Evolutionary conservation across 2,888 invertebrate species (phyloP).

Genomic region (Dryococelus australis): DNA sequence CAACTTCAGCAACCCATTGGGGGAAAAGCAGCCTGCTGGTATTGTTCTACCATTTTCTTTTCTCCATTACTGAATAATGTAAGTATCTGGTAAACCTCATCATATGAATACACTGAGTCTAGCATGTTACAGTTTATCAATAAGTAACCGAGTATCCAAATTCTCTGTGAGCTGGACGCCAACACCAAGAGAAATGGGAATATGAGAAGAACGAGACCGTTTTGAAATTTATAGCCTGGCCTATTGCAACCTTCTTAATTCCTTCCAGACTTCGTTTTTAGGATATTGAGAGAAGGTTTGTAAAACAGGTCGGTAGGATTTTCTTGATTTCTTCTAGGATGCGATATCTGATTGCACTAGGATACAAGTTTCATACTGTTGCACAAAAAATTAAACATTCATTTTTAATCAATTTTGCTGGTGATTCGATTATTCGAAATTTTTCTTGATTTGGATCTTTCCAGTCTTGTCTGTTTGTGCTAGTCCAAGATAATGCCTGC

Average conservation of each 20-base stretch:
- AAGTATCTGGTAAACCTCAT: neutral
- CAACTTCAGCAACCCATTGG: conserved; percentile 8
- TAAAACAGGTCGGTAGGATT: neutral
- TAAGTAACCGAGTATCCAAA: neutral
- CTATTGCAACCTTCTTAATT: conserved; percentile 21
- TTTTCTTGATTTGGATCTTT: too few species aligned
- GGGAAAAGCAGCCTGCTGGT: neutral
- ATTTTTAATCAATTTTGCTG: too few species aligned
- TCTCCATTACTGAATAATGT: conserved; percentile 9
- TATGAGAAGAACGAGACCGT: conserved; percentile 18
- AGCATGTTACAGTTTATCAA: neutral
- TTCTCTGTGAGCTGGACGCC: conserved; percentile 20
- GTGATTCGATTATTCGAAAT: too few species aligned
- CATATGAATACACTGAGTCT: neutral
- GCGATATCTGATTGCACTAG: conserved; percentile 24
- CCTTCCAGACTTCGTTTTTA: too few species aligned
- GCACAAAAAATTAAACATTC: conserved; percentile 20
- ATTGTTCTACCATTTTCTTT: neutral
- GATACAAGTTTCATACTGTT: neutral
- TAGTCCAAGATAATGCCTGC: neutral
- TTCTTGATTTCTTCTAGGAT: too few species aligned
- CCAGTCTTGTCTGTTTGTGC: too few species aligned
- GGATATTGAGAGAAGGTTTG: neutral
- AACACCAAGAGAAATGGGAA: conserved; percentile 17
- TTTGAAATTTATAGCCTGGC: neutral